Evolutionary conservation across 2,888 invertebrate genomes (phyloP).

Genomic region (Nymphalis polychloros): DNA sequence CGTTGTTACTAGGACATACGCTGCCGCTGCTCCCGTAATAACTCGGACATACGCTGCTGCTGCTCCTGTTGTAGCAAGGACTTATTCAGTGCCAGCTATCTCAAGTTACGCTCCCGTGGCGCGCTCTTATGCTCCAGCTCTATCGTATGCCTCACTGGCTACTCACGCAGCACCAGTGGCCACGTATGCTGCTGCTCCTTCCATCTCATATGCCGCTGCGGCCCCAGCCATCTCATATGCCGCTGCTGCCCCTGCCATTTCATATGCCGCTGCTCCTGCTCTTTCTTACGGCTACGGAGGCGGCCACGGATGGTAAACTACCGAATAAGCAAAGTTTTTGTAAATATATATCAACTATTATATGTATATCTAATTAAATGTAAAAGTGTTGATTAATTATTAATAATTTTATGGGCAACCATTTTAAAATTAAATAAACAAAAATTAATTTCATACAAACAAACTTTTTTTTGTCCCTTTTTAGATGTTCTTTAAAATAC

Average conservation of each 20-base stretch:
- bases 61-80: slow-evolving; percentile 34
- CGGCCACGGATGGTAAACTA: slow-evolving; percentile 53
- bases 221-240: slow-evolving; percentile 48
- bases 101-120: slow-evolving; percentile 36
- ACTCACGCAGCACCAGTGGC: slow-evolving; percentile 66
- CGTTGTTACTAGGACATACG: slow-evolving; percentile 38
- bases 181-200: slow-evolving; percentile 52
- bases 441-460: slow-evolving; percentile 13
- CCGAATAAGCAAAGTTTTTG: slow-evolving; percentile 33
- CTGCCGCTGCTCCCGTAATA: slow-evolving; percentile 42
- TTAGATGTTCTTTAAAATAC: no score
- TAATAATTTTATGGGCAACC: slow-evolving; percentile 26
- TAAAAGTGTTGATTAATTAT: slow-evolving; percentile 36
- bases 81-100: slow-evolving; percentile 26
- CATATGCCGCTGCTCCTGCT: slow-evolving; percentile 57
- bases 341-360: slow-evolving; percentile 37
- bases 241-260: slow-evolving; percentile 43
- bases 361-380: slow-evolving; percentile 28
- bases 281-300: slow-evolving; percentile 37
- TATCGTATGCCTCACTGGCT: slow-evolving; percentile 76
- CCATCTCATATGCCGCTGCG: slow-evolving; percentile 45
- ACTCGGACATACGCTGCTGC: slow-evolving; percentile 43
- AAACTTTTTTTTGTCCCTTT: slow-evolving; percentile 2
- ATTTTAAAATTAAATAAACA: slow-evolving; percentile 22
- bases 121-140: slow-evolving; percentile 40